These are phyloP conservation scores for Danio rerio DNA, from an alignment of 2,113 vertebrate species.

Conservation along the genomic window GRCz12tu NC_133177.1:41168001-41168500, in stretches of 20 bases:
- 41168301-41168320: neutral
- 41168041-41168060: neutral
- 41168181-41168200: neutral
- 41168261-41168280: neutral
- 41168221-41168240: neutral
- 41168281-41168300: neutral
- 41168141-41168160: neutral
- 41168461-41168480: neutral
- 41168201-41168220: neutral
- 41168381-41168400: constrained; percentile 6
- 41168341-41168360: neutral
- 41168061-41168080: neutral
- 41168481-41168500: neutral
- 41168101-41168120: neutral
- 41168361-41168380: neutral
- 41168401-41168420: neutral
- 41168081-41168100: neutral
- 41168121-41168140: neutral
- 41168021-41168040: neutral
- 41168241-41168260: neutral
- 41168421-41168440: constrained; percentile 13
- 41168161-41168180: neutral
- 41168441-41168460: neutral
- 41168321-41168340: constrained; percentile 2
- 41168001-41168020: no score